Conservation (phyloP, 2,888 invertebrate species). For the Scotopteryx bipunctaria region DNA sequence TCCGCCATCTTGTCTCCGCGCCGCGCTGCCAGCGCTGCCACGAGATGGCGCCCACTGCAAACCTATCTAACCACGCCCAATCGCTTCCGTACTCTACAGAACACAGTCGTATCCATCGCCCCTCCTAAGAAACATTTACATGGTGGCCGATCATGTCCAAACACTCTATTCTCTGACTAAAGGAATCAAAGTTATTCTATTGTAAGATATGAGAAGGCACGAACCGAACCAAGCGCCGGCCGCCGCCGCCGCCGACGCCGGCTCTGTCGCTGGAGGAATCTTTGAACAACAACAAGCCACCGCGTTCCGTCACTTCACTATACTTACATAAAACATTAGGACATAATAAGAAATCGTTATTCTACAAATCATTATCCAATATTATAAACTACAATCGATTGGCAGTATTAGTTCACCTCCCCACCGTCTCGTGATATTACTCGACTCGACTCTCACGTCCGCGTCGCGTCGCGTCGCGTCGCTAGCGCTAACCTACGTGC, state of each 20-base stretch:
- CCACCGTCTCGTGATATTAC: constrained; percentile 65
- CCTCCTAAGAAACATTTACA: constrained; percentile 69
- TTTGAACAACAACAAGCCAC: constrained; percentile 54
- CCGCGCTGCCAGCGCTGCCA: constrained; percentile 30
- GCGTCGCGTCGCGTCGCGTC: neutral
- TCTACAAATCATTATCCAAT: constrained; percentile 77
- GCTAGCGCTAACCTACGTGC: constrained; percentile 18
- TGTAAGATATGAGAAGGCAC: constrained; percentile 41
- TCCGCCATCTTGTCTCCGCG: constrained; percentile 40
- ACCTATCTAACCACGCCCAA: constrained; percentile 77
- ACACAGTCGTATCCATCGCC: constrained; percentile 78
- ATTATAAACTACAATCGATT: constrained; percentile 80
- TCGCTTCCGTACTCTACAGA: constrained; percentile 78
- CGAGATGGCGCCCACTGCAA: constrained; percentile 52
- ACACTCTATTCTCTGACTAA: constrained; percentile 32
- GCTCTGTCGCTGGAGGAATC: constrained; percentile 31
- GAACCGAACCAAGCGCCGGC: constrained; percentile 38
- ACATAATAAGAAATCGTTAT: constrained; percentile 77
- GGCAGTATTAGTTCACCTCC: constrained; percentile 77
- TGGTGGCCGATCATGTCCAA: constrained; percentile 52
- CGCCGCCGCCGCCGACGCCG: constrained; percentile 11
- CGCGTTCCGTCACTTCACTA: constrained; percentile 73
- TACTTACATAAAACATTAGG: constrained; percentile 78
- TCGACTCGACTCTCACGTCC: constrained; percentile 32
- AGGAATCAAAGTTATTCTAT: constrained; percentile 32